phyloP scores from a whole-genome alignment of 2,888 invertebrate genomes.

The Drosophila anomelani region DNA sequence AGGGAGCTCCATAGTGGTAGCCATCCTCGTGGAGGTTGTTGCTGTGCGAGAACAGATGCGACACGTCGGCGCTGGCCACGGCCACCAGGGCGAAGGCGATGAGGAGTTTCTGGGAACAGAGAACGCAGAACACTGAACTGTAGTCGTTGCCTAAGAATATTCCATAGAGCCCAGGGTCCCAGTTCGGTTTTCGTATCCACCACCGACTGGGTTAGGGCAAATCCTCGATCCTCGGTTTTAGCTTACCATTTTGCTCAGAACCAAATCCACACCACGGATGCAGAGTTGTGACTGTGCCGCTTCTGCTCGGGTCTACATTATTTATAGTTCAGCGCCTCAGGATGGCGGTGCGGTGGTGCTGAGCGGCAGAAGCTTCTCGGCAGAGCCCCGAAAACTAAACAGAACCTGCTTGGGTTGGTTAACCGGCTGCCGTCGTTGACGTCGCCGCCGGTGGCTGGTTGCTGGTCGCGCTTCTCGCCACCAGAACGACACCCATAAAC shows the following conservation, averaged over 20 bases:
- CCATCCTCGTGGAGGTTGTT: constrained; percentile 81
- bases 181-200: constrained; percentile 57
- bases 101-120: constrained; percentile 73
- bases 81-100: constrained; percentile 80
- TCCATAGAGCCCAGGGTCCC: constrained; percentile 15
- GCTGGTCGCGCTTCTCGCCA: constrained; percentile 26
- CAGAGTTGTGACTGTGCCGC: constrained; percentile 80
- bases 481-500: constrained; percentile 76
- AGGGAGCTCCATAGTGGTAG: constrained; percentile 74
- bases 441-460: constrained; percentile 17
- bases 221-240: not conserved
- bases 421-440: constrained; percentile 73
- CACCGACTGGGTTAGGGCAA: constrained; percentile 19
- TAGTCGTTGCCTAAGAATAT: not conserved
- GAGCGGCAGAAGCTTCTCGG: constrained; percentile 74
- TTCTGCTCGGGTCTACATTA: constrained; percentile 77
- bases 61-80: constrained; percentile 79
- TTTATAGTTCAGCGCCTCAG: constrained; percentile 81
- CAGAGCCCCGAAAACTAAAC: constrained; percentile 57
- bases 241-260: constrained; percentile 81
- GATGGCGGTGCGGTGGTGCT: constrained; percentile 61
- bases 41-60: constrained; percentile 80
- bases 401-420: constrained; percentile 76
- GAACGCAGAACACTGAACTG: constrained; percentile 1
- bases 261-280: constrained; percentile 81